Evolutionary conservation across 2,113 vertebrate genomes (phyloP).

Genomic region (Narcine bancroftii): DNA sequence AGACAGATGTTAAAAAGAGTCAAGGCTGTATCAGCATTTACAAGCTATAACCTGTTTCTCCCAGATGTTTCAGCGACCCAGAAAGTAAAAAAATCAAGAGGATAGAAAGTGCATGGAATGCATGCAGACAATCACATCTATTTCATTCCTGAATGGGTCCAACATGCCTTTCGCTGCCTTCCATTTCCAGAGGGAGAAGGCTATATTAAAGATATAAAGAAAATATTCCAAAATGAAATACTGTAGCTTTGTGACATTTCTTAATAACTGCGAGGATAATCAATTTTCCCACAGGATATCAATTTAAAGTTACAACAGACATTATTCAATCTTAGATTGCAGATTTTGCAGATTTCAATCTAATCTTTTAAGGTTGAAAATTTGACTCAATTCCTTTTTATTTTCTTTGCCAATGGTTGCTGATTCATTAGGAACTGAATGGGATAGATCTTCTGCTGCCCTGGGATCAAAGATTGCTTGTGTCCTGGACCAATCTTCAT

Average conservation of each 20-base stretch:
- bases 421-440: background rate
- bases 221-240: background rate
- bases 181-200: background rate
- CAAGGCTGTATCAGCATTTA: slow-evolving; percentile 1
- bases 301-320: background rate
- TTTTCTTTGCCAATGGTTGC: background rate
- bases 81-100: background rate
- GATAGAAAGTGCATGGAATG: background rate
- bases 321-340: background rate
- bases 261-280: background rate
- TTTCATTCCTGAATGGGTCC: background rate
- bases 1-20: slow-evolving; percentile 19
- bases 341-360: background rate
- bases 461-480: too few species aligned
- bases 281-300: background rate
- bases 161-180: background rate
- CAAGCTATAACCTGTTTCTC: background rate
- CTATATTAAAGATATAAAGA: too few species aligned
- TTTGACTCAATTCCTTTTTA: background rate
- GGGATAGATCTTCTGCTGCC: too few species aligned
- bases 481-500: too few species aligned
- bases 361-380: background rate
- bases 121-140: background rate
- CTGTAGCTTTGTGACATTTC: background rate
- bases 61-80: background rate